These are phyloP conservation scores for Acromyrmex echinatior DNA, from an alignment of 1,140 invertebrate genomes.

Conservation along the genomic window DNA sequence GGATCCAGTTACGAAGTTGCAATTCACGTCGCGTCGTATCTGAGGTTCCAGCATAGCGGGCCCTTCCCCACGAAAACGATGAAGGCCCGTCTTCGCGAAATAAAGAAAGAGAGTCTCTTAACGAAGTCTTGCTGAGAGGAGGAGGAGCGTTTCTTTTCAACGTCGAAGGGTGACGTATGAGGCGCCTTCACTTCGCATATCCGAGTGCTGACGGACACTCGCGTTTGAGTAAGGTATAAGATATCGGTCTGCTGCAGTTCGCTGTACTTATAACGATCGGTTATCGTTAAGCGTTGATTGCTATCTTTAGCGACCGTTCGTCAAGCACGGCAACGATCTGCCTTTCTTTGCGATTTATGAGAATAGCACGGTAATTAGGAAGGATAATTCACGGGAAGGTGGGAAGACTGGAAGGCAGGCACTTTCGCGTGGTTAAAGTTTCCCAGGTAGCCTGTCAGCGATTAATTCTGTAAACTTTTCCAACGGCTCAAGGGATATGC, in stretches of 20 bases:
- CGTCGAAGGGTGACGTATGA: conserved; percentile 17
- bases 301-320: conserved; percentile 23
- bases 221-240: conserved; percentile 28
- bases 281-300: conserved; percentile 46
- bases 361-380: neutral
- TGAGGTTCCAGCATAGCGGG: conserved; percentile 12
- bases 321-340: neutral
- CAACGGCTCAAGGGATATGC: neutral
- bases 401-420: neutral
- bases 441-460: neutral
- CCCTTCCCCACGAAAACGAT: conserved; percentile 27
- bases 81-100: conserved; percentile 35
- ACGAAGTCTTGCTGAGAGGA: conserved; percentile 33
- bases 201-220: conserved; percentile 20
- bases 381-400: neutral
- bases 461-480: conserved; percentile 12
- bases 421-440: neutral
- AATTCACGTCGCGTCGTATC: conserved; percentile 59
- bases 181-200: neutral
- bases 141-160: conserved; percentile 34
- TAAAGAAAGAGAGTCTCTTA: conserved; percentile 40
- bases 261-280: conserved; percentile 42
- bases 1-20: conserved; percentile 65
- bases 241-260: neutral
- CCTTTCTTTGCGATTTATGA: conserved; percentile 42